Evolutionary conservation across 2,113 vertebrate species (phyloP).

Genomic region (Columba janthina): DNA sequence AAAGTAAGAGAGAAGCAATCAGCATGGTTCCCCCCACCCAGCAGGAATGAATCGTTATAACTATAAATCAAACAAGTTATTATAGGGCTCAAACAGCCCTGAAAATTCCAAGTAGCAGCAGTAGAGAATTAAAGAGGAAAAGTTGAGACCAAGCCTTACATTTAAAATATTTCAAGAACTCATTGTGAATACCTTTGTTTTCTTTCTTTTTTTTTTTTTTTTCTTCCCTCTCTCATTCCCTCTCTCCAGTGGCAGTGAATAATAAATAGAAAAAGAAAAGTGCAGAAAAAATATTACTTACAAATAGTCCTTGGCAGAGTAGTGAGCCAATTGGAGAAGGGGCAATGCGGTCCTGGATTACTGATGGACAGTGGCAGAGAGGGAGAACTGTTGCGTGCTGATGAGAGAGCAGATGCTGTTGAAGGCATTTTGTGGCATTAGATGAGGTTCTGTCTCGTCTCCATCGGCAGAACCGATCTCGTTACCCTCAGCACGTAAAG

Average conservation of each 20-base stretch:
- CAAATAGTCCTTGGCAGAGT: background rate
- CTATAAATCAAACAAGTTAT: conserved; percentile 54
- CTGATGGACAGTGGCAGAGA: background rate
- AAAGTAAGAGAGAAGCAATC: conserved; percentile 28
- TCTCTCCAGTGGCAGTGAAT: conserved; percentile 4
- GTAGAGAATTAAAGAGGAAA: conserved; percentile 48
- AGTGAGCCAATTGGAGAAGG: background rate
- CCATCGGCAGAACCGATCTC: background rate
- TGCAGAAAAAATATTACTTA: conserved; percentile 1
- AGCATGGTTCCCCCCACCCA: background rate
- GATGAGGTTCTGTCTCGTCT: background rate
- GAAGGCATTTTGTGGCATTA: background rate
- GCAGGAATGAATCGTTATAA: conserved; percentile 35
- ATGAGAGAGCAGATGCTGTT: background rate
- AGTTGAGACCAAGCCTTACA: background rate
- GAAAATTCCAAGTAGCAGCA: conserved; percentile 32
- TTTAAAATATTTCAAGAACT: conserved; percentile 19
- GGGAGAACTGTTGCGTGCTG: background rate
- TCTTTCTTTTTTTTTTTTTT: background rate
- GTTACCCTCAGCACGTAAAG: background rate
- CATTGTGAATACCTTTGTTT: background rate
- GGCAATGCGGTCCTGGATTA: background rate
- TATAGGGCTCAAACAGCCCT: conserved; percentile 18
- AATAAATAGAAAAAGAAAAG: background rate
- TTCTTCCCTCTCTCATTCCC: background rate